Evolutionary conservation across 2,797 vertebrate species (phyloP).

Genomic region (Sebastes minor): DNA sequence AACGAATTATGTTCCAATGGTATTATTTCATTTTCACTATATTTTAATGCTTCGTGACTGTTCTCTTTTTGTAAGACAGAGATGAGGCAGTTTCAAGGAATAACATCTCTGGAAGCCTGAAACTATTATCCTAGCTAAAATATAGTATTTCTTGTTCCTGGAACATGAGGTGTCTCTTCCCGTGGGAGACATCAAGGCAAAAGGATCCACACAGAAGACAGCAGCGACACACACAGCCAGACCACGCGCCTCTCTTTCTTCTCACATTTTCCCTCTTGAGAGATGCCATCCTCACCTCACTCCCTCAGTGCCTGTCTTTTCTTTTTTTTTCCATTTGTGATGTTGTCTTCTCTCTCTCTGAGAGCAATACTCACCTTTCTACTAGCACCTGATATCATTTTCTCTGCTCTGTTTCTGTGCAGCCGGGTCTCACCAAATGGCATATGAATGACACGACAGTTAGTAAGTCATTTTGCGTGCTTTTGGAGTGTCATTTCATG

Average conservation of each 20-base stretch:
- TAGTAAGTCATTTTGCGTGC: neutral
- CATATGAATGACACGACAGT: neutral
- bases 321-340: slow-evolving; percentile 4
- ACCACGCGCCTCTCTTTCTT: slow-evolving; percentile 19
- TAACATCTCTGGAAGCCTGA: neutral
- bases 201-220: slow-evolving; percentile 9
- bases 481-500: neutral
- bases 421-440: neutral
- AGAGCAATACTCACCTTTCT: slow-evolving; percentile 21
- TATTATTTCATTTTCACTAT: neutral
- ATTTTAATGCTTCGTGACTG: neutral
- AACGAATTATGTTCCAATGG: neutral
- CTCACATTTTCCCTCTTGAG: slow-evolving; percentile 35
- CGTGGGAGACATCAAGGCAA: slow-evolving; percentile 35
- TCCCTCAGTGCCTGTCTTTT: slow-evolving; percentile 13
- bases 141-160: slow-evolving; percentile 4
- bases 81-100: neutral
- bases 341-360: slow-evolving; percentile 5
- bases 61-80: neutral
- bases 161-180: slow-evolving; percentile 18
- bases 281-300: slow-evolving; percentile 25
- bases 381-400: slow-evolving; percentile 35
- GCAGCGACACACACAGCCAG: neutral
- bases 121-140: slow-evolving; percentile 8
- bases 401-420: slow-evolving; percentile 17